Percentiles rank a stretch among this genome's conserved stretches.
Conservation (phyloP, 1,140 invertebrate species). For the Lutraria rhynchaena region DNA sequence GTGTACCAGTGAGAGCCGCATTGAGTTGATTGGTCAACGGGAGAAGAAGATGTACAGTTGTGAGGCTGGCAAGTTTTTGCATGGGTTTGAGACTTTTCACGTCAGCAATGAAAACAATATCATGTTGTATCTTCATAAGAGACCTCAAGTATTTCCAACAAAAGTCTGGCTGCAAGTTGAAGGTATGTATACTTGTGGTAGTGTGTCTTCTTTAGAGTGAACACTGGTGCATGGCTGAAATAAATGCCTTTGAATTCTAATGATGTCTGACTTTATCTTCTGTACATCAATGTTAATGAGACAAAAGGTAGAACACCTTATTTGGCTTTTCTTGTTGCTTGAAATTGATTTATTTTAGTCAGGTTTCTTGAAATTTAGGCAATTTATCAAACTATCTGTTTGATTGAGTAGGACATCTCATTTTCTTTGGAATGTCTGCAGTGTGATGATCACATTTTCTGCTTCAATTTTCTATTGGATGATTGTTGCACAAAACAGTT, state of each 20-base stretch:
- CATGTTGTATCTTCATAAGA: conserved; percentile 35
- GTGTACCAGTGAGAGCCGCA: conserved; percentile 25
- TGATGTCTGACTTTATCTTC: too few relatives aligned
- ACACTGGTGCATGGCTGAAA: not conserved
- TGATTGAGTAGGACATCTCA: too few relatives aligned
- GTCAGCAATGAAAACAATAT: conserved; percentile 35
- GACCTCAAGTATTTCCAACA: conserved; percentile 15
- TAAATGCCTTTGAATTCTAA: not conserved
- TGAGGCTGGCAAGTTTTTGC: conserved; percentile 22
- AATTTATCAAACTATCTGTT: too few relatives aligned
- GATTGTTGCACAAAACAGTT: too few relatives aligned
- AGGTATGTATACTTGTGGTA: conserved; percentile 30
- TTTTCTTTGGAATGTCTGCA: too few relatives aligned
- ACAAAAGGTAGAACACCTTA: too few relatives aligned
- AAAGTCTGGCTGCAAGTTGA: conserved; percentile 51
- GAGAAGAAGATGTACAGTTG: conserved; percentile 25
- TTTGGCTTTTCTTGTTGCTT: too few relatives aligned
- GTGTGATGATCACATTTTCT: too few relatives aligned
- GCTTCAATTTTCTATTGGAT: too few relatives aligned
- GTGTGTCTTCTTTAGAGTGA: not conserved
- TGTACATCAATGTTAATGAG: too few relatives aligned
- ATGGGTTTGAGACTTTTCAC: conserved; percentile 36
- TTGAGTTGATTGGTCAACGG: conserved; percentile 49
- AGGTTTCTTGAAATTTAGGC: too few relatives aligned
- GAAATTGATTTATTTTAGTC: too few relatives aligned